Evolutionary conservation across 2,888 invertebrate species (phyloP), one percentile per base, ranked within the genome.

Genomic region (Euclidia mi): DNA sequence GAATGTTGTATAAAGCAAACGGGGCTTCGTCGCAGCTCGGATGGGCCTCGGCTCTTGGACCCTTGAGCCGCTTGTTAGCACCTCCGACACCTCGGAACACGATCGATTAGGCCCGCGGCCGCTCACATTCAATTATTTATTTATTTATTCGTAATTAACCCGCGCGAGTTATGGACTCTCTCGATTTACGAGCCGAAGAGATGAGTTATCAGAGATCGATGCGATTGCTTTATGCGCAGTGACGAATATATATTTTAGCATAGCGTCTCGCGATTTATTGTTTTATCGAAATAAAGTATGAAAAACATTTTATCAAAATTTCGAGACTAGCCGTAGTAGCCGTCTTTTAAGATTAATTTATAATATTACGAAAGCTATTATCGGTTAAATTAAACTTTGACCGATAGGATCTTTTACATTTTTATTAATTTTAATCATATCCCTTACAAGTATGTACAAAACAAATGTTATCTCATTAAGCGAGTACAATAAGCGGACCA

Each of bases 91-190:
- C 81, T 84, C 61, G 58, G 75, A 73, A 82, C 78, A 79, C 85
- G 91, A 91, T 91, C 93, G 91, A 92, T 94, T 93, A 91, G 84
- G 91, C 94, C 93, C 89, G 87, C 88, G 93, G 94, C 93, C 90
- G 88, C 89, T 91, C 92, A 91, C 92, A 92, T 94, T 94, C 94
- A 94, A 94, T 95, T 94, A 95, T 94, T 94, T 94, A 94, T 94
- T 94, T 94, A 94, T 94, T 94, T 94, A 94, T 95, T 94, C 94
- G 94, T 94, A 94, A 95, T 95, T 94, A 94, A 94, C 86, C 85
- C 75, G 83, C 83, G 79, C 88, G 89, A 94, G 94, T 95, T 94
- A 94, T 92, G 90, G 87, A 71, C 82, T 66, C 78, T 65, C 78
- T 76, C 87, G 89, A 93, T 92, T 94, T 92, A 93, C 87, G 91